Percentiles rank a stretch among this genome's conserved stretches.
Conservation (phyloP, 2,113 vertebrate genomes). For the Anser brachyrhynchus region DNA sequence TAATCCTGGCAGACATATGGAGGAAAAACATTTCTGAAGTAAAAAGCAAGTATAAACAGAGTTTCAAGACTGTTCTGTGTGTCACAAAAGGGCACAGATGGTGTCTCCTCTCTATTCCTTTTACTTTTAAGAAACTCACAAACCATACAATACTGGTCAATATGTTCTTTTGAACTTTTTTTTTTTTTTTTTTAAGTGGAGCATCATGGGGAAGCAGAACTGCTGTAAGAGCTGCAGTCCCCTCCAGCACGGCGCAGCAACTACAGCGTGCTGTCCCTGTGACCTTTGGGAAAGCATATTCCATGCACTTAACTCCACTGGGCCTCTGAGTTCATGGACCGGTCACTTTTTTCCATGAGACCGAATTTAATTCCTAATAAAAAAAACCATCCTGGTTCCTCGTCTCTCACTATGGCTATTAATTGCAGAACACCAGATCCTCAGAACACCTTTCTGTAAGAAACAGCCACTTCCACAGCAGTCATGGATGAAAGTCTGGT, state of each 20-base stretch:
- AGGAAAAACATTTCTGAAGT: background rate
- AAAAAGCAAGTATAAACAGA: background rate
- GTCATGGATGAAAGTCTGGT: background rate
- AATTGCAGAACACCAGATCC: background rate
- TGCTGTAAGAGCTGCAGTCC: background rate
- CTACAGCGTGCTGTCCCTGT: background rate
- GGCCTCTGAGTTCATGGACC: background rate
- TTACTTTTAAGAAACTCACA: background rate
- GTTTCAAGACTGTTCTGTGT: background rate
- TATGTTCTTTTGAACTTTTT: accelerated
- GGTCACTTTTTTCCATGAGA: background rate
- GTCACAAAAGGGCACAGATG: constrained; percentile 16
- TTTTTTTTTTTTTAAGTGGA: background rate
- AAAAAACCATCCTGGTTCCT: background rate
- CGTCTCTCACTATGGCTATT: background rate
- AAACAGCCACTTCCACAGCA: background rate
- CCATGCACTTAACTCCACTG: background rate
- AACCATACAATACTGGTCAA: background rate
- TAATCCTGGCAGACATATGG: accelerated
- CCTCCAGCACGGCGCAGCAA: background rate
- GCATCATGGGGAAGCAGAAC: accelerated
- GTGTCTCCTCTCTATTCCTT: background rate
- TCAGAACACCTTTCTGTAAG: background rate
- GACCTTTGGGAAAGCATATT: background rate
- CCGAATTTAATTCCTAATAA: background rate